Conservation (phyloP, 2,113 vertebrate genomes). For the Podarcis raffonei region DNA sequence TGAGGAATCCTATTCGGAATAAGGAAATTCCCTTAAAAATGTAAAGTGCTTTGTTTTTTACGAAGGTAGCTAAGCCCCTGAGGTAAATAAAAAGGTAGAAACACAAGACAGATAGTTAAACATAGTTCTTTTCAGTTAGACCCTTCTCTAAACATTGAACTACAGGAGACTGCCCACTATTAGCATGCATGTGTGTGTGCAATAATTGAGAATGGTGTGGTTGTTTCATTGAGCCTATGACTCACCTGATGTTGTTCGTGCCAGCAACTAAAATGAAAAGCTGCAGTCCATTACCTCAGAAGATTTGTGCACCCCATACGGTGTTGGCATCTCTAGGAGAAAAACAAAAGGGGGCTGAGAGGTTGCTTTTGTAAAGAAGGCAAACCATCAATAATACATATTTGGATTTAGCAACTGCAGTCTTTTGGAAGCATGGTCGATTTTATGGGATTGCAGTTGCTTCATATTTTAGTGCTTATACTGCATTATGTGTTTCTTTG, state of each 20-base stretch:
- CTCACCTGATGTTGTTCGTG: not conserved
- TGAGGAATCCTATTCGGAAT: too few relatives aligned
- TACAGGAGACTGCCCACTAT: not conserved
- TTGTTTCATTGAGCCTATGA: not conserved
- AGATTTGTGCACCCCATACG: not conserved
- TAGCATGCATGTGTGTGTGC: not conserved
- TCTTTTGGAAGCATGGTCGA: not conserved
- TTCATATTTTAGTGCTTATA: not conserved
- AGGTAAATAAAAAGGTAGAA: not conserved
- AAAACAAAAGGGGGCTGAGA: not conserved
- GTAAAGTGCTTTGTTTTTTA: too few relatives aligned
- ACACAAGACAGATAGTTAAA: not conserved
- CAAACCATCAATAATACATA: not conserved
- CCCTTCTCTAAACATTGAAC: not conserved
- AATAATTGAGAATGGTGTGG: not conserved
- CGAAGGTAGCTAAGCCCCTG: too few relatives aligned
- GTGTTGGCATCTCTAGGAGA: not conserved
- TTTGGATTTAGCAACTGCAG: slow-evolving; percentile 11
- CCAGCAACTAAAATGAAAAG: slow-evolving; percentile 8
- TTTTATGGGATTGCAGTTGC: not conserved
- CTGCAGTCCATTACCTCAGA: not conserved
- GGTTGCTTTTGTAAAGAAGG: not conserved
- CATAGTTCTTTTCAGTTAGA: too few relatives aligned
- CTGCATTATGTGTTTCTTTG: not conserved
- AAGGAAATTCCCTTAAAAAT: too few relatives aligned